Percentiles rank a stretch among this genome's conserved stretches.
phyloP scores from a whole-genome alignment of 2,888 invertebrate species.

The Drosophila neonasuta region DNA sequence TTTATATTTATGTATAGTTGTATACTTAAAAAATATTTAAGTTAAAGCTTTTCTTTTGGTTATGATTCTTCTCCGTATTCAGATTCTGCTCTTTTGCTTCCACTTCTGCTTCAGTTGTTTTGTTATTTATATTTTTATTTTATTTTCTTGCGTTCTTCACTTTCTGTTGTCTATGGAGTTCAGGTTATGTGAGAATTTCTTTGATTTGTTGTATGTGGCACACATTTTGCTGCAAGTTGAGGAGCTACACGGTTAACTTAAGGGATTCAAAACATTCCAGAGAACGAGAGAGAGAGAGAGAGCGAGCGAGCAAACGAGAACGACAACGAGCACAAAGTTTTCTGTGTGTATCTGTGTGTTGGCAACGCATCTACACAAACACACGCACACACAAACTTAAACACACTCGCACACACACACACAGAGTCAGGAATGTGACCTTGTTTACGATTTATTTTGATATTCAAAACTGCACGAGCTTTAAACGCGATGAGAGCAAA shows the following conservation, averaged over 20 bases:
- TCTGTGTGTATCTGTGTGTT: conserved; percentile 51
- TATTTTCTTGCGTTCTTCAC: conserved; percentile 43
- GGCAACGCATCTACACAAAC: conserved; percentile 34
- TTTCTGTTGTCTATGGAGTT: conserved; percentile 71
- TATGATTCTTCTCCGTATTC: conserved; percentile 49
- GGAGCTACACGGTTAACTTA: conserved; percentile 40
- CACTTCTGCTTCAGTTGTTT: conserved; percentile 18
- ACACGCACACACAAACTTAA: conserved; percentile 16
- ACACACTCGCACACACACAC: conserved; percentile 22
- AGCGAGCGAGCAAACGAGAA: conserved; percentile 4
- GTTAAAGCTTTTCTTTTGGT: conserved; percentile 74
- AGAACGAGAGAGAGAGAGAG: conserved; percentile 8
- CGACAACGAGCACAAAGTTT: conserved; percentile 28
- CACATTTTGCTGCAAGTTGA: conserved; percentile 74
- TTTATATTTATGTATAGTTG: no score
- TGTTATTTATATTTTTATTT: conserved; percentile 11
- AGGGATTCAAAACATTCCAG: conserved; percentile 49
- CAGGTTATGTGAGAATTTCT: conserved; percentile 73
- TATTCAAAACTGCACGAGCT: conserved; percentile 70
- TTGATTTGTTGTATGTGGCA: conserved; percentile 70
- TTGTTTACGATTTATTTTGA: conserved; percentile 77
- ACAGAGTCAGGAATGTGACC: conserved; percentile 62
- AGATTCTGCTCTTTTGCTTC: conserved; percentile 17
- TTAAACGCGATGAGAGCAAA: conserved; percentile 42
- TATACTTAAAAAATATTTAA: conserved; percentile 74